phyloP scores from a whole-genome alignment of 2,888 invertebrate species.

The Nymphalis polychloros region DNA sequence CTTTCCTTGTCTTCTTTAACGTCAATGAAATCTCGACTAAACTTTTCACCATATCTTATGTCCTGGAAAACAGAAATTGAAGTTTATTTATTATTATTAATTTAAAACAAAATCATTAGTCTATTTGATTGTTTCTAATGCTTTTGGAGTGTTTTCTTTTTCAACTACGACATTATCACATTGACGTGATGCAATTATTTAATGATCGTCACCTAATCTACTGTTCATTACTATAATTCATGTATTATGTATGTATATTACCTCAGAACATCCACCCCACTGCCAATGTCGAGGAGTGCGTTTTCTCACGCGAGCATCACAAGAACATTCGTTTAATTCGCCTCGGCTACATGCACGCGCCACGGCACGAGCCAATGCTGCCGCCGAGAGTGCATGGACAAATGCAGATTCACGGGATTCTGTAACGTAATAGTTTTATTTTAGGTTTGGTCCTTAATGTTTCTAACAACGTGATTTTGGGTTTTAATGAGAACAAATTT shows the following conservation, averaged over 20 bases:
- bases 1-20: conserved; percentile 87
- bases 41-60: conserved; percentile 91
- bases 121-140: too few species aligned
- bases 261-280: conserved; percentile 97
- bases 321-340: conserved; percentile 93
- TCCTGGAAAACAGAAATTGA: conserved; percentile 76
- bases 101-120: too few species aligned
- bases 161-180: too few species aligned
- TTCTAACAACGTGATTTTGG: not conserved
- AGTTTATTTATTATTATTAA: not conserved
- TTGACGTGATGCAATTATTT: too few species aligned
- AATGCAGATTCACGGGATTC: conserved; percentile 95
- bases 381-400: conserved; percentile 93
- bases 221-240: too few species aligned
- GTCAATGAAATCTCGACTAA: conserved; percentile 93
- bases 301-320: conserved; percentile 89
- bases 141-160: too few species aligned
- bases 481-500: too few species aligned
- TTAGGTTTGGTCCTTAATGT: not conserved
- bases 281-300: conserved; percentile 91
- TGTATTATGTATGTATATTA: conserved; percentile 47
- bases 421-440: conserved; percentile 60
- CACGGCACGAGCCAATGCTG: conserved; percentile 93
- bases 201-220: too few species aligned
- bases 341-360: conserved; percentile 93